Evolutionary conservation across 2,797 vertebrate species (phyloP), one percentile per base, ranked within the genome.

Genomic region (Pangasius larnaudii): DNA sequence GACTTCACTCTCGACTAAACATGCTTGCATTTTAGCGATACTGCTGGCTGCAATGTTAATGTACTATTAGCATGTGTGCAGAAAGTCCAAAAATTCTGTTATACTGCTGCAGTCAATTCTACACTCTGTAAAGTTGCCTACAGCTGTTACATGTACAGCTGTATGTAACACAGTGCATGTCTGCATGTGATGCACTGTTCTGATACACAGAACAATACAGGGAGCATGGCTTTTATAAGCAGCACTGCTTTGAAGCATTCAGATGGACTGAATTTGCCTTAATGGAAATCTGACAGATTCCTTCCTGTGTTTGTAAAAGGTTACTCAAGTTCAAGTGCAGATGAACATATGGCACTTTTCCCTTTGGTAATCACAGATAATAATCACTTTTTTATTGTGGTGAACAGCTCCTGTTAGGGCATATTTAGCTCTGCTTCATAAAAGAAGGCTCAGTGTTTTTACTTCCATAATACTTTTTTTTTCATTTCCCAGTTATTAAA

Each of bases 271-370:
- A 59, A 61, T 84, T 51, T 87, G 56, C 58, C 42, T 87, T 36
- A 24, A 49, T 56, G 42, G 24, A 51, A 74, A 74, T 22, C 24
- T 19, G 30, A 33, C 16, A 7, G 33, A 46, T 36, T 88, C 27
- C 59, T 78, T 83, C 82, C 27, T n/a, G 24, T 27, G 51, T 67
- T n/a, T 18, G 22, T 74, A n/a, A 67, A 78, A 56, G 86, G 78
- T 87, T 72, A 72, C 3, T 46, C 5, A 0, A 75, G 69, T 84
- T 42, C 71, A 77, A 2, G n/a, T 19, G 24, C 30, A 61, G 56
- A 59, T 59, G 14, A 69, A 42, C 8, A 72, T 4, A 27, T 2
- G 24, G 13, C 42, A 6, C 1, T 14, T 79, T 79, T 33, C n/a
- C 5, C 3, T 5, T 36, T 30, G 18, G 18, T 18, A n/a, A n/a